Conservation (phyloP, 2,888 invertebrate genomes). For the Drosophila putrida region DNA sequence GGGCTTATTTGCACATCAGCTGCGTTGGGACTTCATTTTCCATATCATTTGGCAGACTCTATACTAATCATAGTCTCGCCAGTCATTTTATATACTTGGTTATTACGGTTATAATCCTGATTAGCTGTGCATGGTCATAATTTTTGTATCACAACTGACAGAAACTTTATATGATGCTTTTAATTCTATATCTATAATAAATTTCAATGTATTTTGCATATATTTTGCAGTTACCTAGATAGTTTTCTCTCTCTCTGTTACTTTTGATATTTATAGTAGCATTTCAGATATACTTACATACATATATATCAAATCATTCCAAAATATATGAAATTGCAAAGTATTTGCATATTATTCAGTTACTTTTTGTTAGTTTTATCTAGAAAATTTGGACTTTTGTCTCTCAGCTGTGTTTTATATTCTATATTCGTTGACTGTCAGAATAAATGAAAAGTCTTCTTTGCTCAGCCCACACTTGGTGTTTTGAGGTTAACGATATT, state of each 20-base stretch:
- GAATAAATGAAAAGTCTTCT: slow-evolving; percentile 49
- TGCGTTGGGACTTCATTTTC: slow-evolving; percentile 36
- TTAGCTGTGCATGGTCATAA: slow-evolving; percentile 15
- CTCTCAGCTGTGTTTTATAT: slow-evolving; percentile 38
- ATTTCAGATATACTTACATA: too few relatives aligned
- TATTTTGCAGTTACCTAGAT: too few relatives aligned
- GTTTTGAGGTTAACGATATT: slow-evolving; percentile 20
- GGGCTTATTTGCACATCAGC: slow-evolving; percentile 50
- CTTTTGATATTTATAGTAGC: too few relatives aligned
- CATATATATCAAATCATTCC: too few relatives aligned
- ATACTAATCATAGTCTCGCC: slow-evolving; percentile 1
- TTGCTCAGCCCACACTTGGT: slow-evolving; percentile 28
- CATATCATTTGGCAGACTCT: slow-evolving; percentile 15
- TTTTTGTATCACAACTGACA: background rate
- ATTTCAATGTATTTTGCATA: too few relatives aligned
- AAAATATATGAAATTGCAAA: too few relatives aligned
- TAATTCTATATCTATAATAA: too few relatives aligned
- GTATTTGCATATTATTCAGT: background rate
- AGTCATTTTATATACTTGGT: slow-evolving; percentile 2
- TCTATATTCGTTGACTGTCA: slow-evolving; percentile 25
- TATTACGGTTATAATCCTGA: slow-evolving; percentile 22
- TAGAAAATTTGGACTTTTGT: slow-evolving; percentile 1
- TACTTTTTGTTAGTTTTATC: slow-evolving; percentile 25
- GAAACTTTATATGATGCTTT: too few relatives aligned
- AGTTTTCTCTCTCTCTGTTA: too few relatives aligned